These are phyloP conservation scores for Oryzias celebensis DNA, from an alignment of 2,113 vertebrate genomes.

Conservation along the genomic window DNA sequence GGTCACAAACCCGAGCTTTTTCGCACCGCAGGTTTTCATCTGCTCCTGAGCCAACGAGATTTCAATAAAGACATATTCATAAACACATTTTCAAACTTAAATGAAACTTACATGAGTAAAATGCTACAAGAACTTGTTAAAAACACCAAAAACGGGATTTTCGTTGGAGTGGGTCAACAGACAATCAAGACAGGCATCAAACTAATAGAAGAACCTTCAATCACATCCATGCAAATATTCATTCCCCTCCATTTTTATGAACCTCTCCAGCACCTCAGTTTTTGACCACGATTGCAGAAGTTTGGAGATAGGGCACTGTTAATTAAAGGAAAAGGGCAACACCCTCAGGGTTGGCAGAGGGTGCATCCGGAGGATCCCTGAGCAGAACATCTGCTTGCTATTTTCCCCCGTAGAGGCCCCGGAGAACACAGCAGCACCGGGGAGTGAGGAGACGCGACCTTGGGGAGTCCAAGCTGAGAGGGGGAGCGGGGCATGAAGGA, in stretches of 20 bases:
- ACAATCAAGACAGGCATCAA: conserved; percentile 49
- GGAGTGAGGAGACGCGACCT: conserved; percentile 47
- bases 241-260: conserved; percentile 51
- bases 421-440: conserved; percentile 31
- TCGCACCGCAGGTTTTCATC: no score
- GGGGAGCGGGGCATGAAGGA: conserved; percentile 54
- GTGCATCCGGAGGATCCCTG: conserved; percentile 62
- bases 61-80: no score
- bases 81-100: no score
- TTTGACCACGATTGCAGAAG: conserved; percentile 59
- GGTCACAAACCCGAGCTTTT: no score
- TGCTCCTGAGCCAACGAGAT: no score
- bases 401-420: conserved; percentile 49
- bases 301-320: conserved; percentile 68
- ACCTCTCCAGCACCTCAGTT: conserved; percentile 57
- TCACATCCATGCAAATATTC: conserved; percentile 71
- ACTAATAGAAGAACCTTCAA: conserved; percentile 67
- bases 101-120: no score
- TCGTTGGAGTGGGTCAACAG: no score
- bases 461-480: conserved; percentile 39
- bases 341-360: conserved; percentile 63
- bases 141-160: no score
- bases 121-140: no score
- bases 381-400: conserved; percentile 70
- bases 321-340: conserved; percentile 83